A percentile compares a stretch with the other conserved stretches of the same genome.
These are phyloP conservation scores for Psilopogon haemacephalus DNA, from an alignment of 2,113 vertebrate genomes.

Conservation along the genomic window DNA sequence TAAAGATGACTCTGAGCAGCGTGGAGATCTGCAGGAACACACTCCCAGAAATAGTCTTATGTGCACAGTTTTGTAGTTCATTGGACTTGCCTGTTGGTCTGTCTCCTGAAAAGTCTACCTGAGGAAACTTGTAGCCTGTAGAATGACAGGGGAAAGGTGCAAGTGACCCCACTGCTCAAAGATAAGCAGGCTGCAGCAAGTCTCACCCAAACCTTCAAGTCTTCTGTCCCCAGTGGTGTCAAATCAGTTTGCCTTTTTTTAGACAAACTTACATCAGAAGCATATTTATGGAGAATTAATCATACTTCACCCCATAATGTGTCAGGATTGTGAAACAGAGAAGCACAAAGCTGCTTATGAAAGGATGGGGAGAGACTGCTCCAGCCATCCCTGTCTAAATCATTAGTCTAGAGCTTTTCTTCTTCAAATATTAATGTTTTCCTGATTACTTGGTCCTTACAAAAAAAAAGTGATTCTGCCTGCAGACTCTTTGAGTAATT, in stretches of 20 bases:
- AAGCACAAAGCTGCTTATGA: not conserved
- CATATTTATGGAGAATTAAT: not conserved
- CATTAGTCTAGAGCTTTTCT: not conserved
- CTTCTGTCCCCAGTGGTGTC: not conserved
- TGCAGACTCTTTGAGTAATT: not conserved
- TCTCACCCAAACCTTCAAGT: not conserved
- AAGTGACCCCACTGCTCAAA: fast-evolving
- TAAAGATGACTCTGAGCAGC: not conserved
- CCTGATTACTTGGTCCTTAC: not conserved
- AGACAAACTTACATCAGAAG: not conserved
- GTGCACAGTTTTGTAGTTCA: not conserved
- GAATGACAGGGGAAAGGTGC: not conserved
- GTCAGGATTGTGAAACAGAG: fast-evolving
- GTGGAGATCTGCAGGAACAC: not conserved
- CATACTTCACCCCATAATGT: not conserved
- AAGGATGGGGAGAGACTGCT: not conserved
- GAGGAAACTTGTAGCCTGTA: not conserved
- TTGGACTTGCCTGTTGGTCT: not conserved
- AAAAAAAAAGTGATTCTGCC: not conserved
- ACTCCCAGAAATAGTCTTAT: not conserved
- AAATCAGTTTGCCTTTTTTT: not conserved
- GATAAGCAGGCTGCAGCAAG: not conserved
- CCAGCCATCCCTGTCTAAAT: not conserved
- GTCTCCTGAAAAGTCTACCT: not conserved
- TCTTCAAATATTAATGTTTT: conserved; percentile 12